phyloP scores from a whole-genome alignment of 1,140 invertebrate species.

The Neodiprion pinetum region DNA sequence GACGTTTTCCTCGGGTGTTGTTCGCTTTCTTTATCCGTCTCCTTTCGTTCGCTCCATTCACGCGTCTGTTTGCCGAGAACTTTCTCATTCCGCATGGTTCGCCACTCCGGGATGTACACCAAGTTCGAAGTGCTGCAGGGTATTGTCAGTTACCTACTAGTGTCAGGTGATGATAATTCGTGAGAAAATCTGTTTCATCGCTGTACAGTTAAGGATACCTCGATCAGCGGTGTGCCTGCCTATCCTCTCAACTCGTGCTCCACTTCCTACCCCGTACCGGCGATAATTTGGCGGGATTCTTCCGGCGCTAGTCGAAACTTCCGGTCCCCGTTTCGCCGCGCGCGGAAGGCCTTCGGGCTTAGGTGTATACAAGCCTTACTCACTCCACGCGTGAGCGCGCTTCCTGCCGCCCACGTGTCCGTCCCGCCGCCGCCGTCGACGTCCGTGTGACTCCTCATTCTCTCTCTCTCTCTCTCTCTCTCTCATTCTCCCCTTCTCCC shows the following conservation, averaged over 20 bases:
- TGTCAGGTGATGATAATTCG: conserved; percentile 46
- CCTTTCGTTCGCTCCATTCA: no score
- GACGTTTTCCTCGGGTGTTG: no score
- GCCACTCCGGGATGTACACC: conserved; percentile 39
- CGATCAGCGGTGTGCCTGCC: not conserved
- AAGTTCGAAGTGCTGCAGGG: conserved; percentile 50
- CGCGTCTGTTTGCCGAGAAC: no score
- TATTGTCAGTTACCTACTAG: conserved; percentile 48
- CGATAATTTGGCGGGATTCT: no score
- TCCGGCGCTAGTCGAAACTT: no score
- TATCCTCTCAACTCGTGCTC: not conserved
- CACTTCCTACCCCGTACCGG: no score
- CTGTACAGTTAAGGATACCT: no score
- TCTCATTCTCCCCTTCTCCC: conserved; percentile 12
- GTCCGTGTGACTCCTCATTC: conserved; percentile 17
- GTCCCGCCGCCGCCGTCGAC: conserved; percentile 7
- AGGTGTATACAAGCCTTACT: not conserved
- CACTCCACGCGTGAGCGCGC: conserved; percentile 1
- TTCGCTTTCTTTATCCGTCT: no score
- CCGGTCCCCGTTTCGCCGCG: no score
- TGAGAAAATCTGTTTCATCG: not conserved
- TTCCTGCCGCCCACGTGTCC: conserved; percentile 9
- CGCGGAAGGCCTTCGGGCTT: not conserved
- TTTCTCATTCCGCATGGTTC: no score
- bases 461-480: conserved; percentile 17